Evolutionary conservation across 2,113 vertebrate genomes (phyloP).

Genomic region (Pongo abelii): DNA sequence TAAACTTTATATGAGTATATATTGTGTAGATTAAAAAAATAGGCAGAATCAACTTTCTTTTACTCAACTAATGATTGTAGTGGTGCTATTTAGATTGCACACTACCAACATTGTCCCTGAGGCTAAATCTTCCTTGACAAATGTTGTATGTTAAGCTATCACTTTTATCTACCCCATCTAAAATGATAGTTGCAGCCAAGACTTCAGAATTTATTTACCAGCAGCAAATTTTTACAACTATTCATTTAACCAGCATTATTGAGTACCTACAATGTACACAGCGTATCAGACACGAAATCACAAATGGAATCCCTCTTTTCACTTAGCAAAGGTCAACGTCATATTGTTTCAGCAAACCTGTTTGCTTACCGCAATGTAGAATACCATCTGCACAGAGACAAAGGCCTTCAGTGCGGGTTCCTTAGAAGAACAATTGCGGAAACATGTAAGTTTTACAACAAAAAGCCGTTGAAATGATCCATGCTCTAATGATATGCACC

Average conservation of each 20-base stretch:
- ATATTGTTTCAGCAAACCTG: background rate
- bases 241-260: background rate
- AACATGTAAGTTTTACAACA: background rate
- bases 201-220: constrained; percentile 47
- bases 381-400: background rate
- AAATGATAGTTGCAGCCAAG: constrained; percentile 26
- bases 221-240: background rate
- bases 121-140: constrained; percentile 16
- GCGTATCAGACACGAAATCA: background rate
- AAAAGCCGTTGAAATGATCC: background rate
- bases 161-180: background rate
- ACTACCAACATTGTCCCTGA: background rate
- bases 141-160: background rate
- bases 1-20: constrained; percentile 31
- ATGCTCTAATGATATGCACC: background rate
- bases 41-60: constrained; percentile 48
- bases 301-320: background rate
- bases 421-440: background rate
- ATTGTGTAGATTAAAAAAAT: constrained; percentile 11
- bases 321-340: background rate
- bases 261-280: background rate
- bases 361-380: background rate
- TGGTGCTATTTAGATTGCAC: background rate
- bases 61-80: constrained; percentile 36
- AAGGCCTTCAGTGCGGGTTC: background rate